Conservation (phyloP, 2,888 invertebrate genomes). For the Scaptomyza reducta region DNA sequence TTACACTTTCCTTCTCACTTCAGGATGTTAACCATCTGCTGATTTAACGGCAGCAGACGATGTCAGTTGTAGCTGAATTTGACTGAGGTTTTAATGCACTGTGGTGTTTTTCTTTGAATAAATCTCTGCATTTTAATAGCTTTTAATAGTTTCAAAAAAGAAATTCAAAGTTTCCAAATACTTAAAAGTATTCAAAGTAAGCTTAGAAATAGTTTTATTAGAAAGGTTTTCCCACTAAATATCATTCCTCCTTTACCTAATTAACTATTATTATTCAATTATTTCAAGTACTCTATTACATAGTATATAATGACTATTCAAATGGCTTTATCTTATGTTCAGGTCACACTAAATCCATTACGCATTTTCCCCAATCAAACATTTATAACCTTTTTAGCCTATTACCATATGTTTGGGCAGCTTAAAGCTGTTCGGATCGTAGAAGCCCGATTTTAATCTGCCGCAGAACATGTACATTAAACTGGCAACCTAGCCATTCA, state of each 20-base stretch:
- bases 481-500: constrained; percentile 23
- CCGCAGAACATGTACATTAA: constrained; percentile 11
- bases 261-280: background rate
- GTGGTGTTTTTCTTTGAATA: background rate
- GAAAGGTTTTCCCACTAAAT: too few relatives aligned
- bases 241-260: too few relatives aligned
- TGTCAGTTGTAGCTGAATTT: constrained; percentile 4
- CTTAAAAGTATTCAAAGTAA: too few relatives aligned
- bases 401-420: constrained; percentile 18
- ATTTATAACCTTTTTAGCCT: constrained; percentile 1
- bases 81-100: constrained; percentile 11
- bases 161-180: too few relatives aligned
- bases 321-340: background rate
- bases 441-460: constrained; percentile 11
- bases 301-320: background rate
- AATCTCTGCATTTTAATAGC: too few relatives aligned
- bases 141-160: too few relatives aligned
- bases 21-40: background rate
- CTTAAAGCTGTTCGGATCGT: constrained; percentile 6
- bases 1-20: background rate
- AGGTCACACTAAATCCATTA: background rate
- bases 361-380: background rate
- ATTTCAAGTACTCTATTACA: background rate
- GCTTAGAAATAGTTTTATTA: too few relatives aligned
- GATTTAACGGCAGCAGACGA: constrained; percentile 21